Percentiles rank a stretch among this genome's conserved stretches.
Evolutionary conservation across 2,797 vertebrate genomes (phyloP).

Genomic region (Glyptemys insculpta): DNA sequence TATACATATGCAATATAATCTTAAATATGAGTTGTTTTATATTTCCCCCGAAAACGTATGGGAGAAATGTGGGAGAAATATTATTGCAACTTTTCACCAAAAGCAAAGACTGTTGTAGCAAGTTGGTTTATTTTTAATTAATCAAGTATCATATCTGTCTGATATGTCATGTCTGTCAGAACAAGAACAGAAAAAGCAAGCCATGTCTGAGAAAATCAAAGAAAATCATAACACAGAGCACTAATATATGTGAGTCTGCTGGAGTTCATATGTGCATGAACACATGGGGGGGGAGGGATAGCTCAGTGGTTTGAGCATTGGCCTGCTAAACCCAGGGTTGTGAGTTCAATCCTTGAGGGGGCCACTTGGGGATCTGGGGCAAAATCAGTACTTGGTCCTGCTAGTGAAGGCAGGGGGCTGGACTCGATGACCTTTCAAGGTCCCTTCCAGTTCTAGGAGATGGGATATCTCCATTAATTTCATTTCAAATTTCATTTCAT

Average conservation of each 20-base stretch:
- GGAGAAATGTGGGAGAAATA: background rate
- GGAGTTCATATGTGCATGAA: conserved; percentile 16
- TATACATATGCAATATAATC: background rate
- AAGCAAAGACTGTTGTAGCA: background rate
- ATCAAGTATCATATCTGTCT: background rate
- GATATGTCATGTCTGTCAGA: background rate
- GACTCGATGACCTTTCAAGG: no score
- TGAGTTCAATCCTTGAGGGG: no score
- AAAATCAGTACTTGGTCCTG: no score
- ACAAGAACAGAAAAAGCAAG: background rate
- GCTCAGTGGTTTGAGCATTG: no score
- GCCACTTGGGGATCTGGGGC: no score
- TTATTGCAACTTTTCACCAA: background rate
- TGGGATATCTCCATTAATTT: no score
- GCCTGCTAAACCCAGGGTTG: no score
- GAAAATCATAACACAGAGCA: background rate
- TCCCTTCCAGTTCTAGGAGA: no score
- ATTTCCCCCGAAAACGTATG: background rate
- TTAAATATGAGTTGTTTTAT: background rate
- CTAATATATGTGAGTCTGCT: background rate
- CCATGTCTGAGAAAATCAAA: background rate
- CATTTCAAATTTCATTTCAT: no score
- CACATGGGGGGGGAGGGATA: no score
- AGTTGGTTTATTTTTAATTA: background rate
- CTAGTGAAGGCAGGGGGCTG: no score